phyloP scores from a whole-genome alignment of 2,113 vertebrate genomes.

The Oncorhynchus gorbuscha region DNA sequence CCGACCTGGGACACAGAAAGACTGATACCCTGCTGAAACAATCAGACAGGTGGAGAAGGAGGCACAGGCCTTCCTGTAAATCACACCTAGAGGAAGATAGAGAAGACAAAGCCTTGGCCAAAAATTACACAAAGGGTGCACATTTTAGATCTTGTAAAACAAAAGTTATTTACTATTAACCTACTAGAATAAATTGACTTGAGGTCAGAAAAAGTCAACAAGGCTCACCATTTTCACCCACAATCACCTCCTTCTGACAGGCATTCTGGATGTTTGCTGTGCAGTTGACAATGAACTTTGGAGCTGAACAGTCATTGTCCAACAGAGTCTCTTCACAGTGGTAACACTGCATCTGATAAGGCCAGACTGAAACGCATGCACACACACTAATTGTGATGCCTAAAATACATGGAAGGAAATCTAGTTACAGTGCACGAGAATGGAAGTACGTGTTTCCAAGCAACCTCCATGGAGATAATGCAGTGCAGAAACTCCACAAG shows the following conservation, averaged over 20 bases:
- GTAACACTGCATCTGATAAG: slow-evolving; percentile 59
- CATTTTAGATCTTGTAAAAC: background rate
- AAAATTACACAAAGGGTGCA: background rate
- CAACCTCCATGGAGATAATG: background rate
- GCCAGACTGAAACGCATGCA: slow-evolving; percentile 36
- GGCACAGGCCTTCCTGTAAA: slow-evolving; percentile 56
- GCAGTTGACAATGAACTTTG: slow-evolving; percentile 56
- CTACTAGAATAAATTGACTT: too few relatives aligned
- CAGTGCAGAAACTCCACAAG: slow-evolving; percentile 5
- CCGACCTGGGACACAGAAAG: slow-evolving; percentile 53
- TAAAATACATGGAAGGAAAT: too few relatives aligned
- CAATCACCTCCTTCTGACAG: slow-evolving; percentile 57
- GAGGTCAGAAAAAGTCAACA: background rate
- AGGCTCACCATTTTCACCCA: slow-evolving; percentile 37
- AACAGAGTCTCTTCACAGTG: slow-evolving; percentile 52
- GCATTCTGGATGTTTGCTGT: slow-evolving; percentile 56
- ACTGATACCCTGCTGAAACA: slow-evolving; percentile 54
- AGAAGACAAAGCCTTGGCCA: background rate
- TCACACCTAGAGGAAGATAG: slow-evolving; percentile 37
- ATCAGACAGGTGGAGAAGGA: slow-evolving; percentile 59
- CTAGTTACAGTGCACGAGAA: background rate
- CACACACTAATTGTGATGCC: slow-evolving; percentile 5
- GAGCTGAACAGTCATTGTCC: slow-evolving; percentile 50
- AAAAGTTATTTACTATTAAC: background rate
- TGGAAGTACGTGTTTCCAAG: background rate